Conservation (phyloP, 1,140 invertebrate genomes). For the Procambarus clarkii region DNA sequence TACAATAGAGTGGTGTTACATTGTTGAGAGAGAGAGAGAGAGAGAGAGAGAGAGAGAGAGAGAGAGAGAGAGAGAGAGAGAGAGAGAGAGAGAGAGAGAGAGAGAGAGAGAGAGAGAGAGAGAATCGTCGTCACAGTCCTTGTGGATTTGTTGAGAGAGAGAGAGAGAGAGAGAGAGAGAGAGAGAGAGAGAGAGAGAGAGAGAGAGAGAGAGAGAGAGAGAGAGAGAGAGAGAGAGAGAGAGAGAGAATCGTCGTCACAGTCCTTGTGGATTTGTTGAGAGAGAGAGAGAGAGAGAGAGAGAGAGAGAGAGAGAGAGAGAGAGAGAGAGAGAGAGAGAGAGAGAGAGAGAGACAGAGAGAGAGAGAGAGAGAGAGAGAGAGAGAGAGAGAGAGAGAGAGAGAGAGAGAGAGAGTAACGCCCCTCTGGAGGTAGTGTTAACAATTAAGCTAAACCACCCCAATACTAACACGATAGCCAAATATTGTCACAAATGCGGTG, state of each 20-base stretch:
- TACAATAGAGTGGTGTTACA: too few relatives aligned
- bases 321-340: conserved; percentile 2
- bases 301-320: conserved; percentile 10
- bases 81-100: neutral
- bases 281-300: conserved; percentile 35
- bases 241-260: too few relatives aligned
- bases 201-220: conserved; percentile 7
- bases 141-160: too few relatives aligned
- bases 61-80: conserved; percentile 1
- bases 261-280: neutral
- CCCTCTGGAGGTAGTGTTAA: too few relatives aligned
- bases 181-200: neutral
- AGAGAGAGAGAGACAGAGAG: conserved; percentile 16
- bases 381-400: neutral
- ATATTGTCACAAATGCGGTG: too few relatives aligned
- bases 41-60: neutral
- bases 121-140: too few relatives aligned
- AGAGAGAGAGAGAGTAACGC: too few relatives aligned
- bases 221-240: neutral
- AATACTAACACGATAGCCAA: too few relatives aligned
- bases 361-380: conserved; percentile 8
- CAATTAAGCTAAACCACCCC: too few relatives aligned
- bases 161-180: conserved; percentile 8
- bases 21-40: neutral
- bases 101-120: conserved; percentile 11